These are phyloP conservation scores for Macrotus californicus DNA, from an alignment of 2,113 vertebrate genomes.

Conservation along the genomic window DNA sequence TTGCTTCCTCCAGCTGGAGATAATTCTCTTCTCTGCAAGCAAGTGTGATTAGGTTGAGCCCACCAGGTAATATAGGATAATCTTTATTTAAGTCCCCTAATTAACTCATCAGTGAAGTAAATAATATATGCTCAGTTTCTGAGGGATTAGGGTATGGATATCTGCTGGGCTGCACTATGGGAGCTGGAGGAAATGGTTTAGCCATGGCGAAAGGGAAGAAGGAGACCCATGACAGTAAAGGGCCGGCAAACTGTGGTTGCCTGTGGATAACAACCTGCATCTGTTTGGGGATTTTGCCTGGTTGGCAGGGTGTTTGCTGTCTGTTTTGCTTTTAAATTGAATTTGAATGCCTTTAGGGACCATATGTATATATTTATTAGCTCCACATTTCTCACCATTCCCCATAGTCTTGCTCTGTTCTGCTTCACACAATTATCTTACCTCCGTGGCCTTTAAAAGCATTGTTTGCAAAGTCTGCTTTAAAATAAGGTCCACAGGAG, in stretches of 20 bases:
- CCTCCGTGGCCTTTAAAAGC: not conserved
- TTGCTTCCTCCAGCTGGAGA: not conserved
- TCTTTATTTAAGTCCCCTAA: not conserved
- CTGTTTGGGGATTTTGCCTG: not conserved
- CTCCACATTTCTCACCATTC: not conserved
- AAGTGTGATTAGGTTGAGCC: not conserved
- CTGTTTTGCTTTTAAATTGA: not conserved
- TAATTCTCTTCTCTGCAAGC: not conserved
- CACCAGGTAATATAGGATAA: not conserved
- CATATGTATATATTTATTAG: not conserved
- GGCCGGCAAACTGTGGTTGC: not conserved
- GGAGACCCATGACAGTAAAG: not conserved
- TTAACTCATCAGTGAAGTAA: not conserved
- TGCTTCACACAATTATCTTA: not conserved
- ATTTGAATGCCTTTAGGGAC: not conserved
- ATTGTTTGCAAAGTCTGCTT: not conserved
- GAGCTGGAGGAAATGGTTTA: not conserved
- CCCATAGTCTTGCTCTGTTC: not conserved
- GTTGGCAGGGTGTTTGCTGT: not conserved
- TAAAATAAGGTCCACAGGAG: not conserved
- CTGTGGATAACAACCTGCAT: not conserved
- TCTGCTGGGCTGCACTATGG: not conserved
- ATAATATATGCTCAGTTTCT: not conserved
- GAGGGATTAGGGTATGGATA: not conserved
- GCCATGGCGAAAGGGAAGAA: not conserved